Evolutionary conservation across 2,888 invertebrate species (phyloP).

Genomic region (Aphodius granarius): DNA sequence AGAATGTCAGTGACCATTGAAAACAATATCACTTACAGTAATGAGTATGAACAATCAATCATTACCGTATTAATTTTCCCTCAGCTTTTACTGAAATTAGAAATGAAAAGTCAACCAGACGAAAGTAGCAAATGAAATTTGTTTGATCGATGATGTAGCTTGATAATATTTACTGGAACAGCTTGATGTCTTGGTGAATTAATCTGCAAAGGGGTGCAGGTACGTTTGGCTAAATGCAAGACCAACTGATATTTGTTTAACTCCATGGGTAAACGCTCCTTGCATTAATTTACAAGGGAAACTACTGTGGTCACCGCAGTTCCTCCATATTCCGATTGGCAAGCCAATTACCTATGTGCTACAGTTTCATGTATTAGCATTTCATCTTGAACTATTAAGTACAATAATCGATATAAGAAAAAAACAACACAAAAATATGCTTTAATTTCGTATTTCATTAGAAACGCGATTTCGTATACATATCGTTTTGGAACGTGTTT

Average conservation of each 20-base stretch:
- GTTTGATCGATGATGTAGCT: not conserved
- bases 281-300: not conserved
- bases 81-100: not conserved
- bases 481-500: too few relatives aligned
- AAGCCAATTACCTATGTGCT: not conserved
- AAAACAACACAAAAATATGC: not conserved
- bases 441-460: too few relatives aligned
- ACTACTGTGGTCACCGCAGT: not conserved
- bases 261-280: not conserved
- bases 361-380: not conserved
- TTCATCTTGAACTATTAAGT: not conserved
- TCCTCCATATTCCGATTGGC: not conserved
- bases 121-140: not conserved
- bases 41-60: not conserved
- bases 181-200: not conserved
- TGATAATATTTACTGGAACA: not conserved
- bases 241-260: not conserved
- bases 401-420: not conserved
- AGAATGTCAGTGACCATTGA: too few relatives aligned
- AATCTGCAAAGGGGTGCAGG: not conserved
- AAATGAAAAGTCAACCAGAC: not conserved
- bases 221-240: not conserved
- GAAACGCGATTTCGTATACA: too few relatives aligned
- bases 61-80: not conserved
- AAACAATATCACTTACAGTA: not conserved